Conservation (phyloP, 2,888 invertebrate genomes). For the Metallyticus violacea region DNA sequence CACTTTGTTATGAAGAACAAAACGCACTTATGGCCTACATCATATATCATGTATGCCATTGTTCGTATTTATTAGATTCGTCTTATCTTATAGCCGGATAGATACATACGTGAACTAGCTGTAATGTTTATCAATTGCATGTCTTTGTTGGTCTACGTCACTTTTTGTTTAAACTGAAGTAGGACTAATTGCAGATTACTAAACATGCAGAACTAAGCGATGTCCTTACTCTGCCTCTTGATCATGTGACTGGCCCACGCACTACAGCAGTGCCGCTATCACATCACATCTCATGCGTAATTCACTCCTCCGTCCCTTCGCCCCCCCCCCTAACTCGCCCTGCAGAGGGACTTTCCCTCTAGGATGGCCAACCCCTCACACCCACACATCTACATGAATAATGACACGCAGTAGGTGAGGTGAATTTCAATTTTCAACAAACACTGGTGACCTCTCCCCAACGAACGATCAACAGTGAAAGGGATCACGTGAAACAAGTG, state of each 20-base stretch:
- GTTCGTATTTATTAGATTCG: too few relatives aligned
- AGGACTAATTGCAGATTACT: background rate
- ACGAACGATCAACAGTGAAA: background rate
- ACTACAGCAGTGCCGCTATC: background rate
- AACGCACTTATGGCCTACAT: too few relatives aligned
- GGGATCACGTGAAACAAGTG: background rate
- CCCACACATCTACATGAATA: slow-evolving; percentile 26
- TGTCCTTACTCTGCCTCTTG: background rate
- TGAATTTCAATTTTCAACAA: slow-evolving; percentile 27
- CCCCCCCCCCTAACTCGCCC: background rate
- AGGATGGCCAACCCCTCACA: background rate
- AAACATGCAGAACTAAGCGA: background rate
- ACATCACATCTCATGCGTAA: background rate
- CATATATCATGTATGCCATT: too few relatives aligned
- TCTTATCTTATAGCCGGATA: too few relatives aligned
- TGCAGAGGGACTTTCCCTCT: background rate
- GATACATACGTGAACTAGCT: too few relatives aligned
- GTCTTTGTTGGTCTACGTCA: too few relatives aligned
- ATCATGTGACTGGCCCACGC: background rate
- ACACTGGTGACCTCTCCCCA: slow-evolving; percentile 13
- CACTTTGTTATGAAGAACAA: too few relatives aligned
- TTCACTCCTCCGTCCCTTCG: background rate
- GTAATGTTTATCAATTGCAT: too few relatives aligned
- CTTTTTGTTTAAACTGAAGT: too few relatives aligned
- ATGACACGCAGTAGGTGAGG: slow-evolving; percentile 13